Evolutionary conservation across 2,113 vertebrate genomes (phyloP), one percentile per base, ranked within the genome.

Genomic region (Apteryx owenii): DNA sequence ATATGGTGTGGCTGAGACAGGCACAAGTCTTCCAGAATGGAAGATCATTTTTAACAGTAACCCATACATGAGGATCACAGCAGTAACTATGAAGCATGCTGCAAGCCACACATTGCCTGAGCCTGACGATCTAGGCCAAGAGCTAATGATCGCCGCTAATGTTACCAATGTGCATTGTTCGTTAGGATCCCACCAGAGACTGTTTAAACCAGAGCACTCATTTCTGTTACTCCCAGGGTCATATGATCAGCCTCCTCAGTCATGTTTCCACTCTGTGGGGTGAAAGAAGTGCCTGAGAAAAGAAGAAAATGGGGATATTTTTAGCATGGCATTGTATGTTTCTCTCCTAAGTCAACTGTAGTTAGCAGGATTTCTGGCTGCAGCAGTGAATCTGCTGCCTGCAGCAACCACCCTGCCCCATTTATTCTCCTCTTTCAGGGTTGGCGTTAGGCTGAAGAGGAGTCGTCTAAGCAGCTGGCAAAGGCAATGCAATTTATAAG

Each of bases 251-350:
- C 9, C 40, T 79, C 60, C 40, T 87, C 48, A 33, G 53, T 26
- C 46, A 60, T 62, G 48, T 88, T 81, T 92, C 71, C 31, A 46
- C 36, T 60, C 79, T 91, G 38, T 72, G 13, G 62, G 48, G 53
- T 88, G 51, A 72, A 90, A 78, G 85, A 85, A 65, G 7, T 86
- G 48, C 80, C 64, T 92, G 76, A 93, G 82, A 94, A 93, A 90
- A 71, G 64, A 85, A 66, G n/a, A 80, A 88, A 94, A 91, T 19
- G 20, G 42, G 88, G 77, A 50, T 62, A 88, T 91, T 79, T 89
- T 77, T 50, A 82, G 33, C 40, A 46, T 21, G 72, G 12, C 38
- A 40, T 62, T 76, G 7, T 16, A 17, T 65, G 10, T 64, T 93
- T 85, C 54, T 81, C 33, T 77, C 66, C 61, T 46, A 51, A 65